Evolutionary conservation across 2,888 invertebrate species (phyloP), one percentile per base, ranked within the genome.

Genomic region (Pherbina coryleti): DNA sequence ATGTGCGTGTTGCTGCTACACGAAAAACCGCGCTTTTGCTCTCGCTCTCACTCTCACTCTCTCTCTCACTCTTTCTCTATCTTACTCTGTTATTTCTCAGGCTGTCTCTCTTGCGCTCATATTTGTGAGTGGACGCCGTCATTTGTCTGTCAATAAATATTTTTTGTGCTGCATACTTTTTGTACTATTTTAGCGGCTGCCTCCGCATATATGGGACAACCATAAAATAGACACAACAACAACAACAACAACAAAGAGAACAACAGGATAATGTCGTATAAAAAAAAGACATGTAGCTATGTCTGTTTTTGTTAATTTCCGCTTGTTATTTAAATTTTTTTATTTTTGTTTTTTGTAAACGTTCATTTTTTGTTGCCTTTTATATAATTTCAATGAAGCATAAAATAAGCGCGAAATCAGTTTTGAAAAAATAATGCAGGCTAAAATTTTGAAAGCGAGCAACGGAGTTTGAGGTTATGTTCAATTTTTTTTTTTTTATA

Each of bases 361-460:
- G 66, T 66, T 37, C 14, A 34, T 28, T 64, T 44, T 9, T 66
- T 66, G 1, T 60, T 60, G 7, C 19, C 37, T 19, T 34, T 1
- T 37, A 37, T n/a, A 37, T 67, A 67, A 71, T 71, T 53, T 71
- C 70, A 55, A 71, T 71, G 44, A 71, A 53, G 70, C 70, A 55
- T 53, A 71, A 71, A 71, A 71, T 71, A 25, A 53, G 31, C 70
- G 70, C 17, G 28, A 71, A 71, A 53, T 71, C 55, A 11, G 28
- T 31, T 28, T 37, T 31, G 5, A 44, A 37, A 67, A 9, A 37
- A 67, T 22, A 37, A 31, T 22, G 28, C 25, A 28, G 5, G 28
- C 25, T 14, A 60, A 60, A 60, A 55, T 19, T 55, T 22, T 5
- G 17, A 60, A 60, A 11, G 2, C 44, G 2, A 4, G 44, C 11